Evolutionary conservation across 2,888 invertebrate genomes (phyloP), one percentile per base, ranked within the genome.

Genomic region (Melanostoma scalare): DNA sequence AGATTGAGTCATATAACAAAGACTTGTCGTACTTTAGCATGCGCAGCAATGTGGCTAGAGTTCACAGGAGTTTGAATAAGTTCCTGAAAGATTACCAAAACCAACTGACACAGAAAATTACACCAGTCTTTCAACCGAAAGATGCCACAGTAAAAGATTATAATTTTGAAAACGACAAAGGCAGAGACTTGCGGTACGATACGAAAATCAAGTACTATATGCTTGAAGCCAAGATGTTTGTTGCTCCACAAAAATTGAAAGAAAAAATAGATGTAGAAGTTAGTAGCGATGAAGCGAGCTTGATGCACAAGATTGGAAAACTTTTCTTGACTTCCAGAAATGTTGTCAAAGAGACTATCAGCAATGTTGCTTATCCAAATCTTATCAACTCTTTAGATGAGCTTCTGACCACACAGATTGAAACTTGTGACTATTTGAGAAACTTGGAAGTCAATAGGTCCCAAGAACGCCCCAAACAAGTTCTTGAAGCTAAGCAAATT

Each of bases 1-100:
- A 98, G 91, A 98, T 99, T 69, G 96, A 96, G 63, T 94, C 97
- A 46, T 99, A 99, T 96, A 96, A 96, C 88, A 95, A 97, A 88
- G 99, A 99, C 88, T 94, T 97, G 9, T 99, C 96, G 88, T 98
- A 98, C 89, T 98, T 97, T 94, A 95, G 98, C 40, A 95, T 99
- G 69, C 97, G 96, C 87, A 96, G 96, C 86, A 96, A 97, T 0
- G 95, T 98, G 0, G 95, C 96, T 48, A 97, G 96, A 88, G 96
- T 97, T 0, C 98, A 98, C 89, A 94, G 95, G 85, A 96, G 95
- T 30, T 92, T 99, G 6, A 96, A 96, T 89, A 98, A 97, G 89
- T 95, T 95, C 88, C 94, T 97, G 38, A 96, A 96, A 88, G 95
- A 97, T 88, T 99, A 95, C 91, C 95, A 96, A 92, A 94, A 93